Percentiles rank a stretch among this genome's conserved stretches.
Conservation (phyloP, 2,888 invertebrate genomes). For the Meiosimyza decipiens region DNA sequence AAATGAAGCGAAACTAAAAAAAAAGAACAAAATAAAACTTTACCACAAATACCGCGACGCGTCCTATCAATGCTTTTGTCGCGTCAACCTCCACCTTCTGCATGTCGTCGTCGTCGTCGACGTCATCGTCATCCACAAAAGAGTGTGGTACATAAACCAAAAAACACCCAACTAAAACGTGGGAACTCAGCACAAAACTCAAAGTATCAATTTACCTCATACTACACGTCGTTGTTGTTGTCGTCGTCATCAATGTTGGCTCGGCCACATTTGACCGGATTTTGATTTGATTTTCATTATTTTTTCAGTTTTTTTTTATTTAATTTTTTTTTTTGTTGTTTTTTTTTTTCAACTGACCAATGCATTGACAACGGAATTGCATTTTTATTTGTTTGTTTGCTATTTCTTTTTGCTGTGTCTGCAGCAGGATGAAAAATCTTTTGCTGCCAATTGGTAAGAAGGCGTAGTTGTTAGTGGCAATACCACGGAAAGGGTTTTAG, state of each 20-base stretch:
- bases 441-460: conserved; percentile 6
- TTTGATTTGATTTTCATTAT: conserved; percentile 38
- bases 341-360: background rate
- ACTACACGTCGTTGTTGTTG: conserved; percentile 29
- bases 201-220: conserved; percentile 42
- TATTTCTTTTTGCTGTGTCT: background rate
- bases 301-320: background rate
- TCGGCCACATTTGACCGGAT: conserved; percentile 31
- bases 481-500: background rate
- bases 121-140: conserved; percentile 6
- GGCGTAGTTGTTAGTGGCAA: conserved; percentile 12
- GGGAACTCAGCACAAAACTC: conserved; percentile 41
- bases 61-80: background rate
- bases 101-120: background rate
- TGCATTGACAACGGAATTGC: conserved; percentile 6
- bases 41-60: background rate
- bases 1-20: no score
- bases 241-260: conserved; percentile 18
- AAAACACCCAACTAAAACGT: conserved; percentile 32
- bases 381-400: background rate
- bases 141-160: conserved; percentile 7
- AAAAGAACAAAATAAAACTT: no score
- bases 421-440: background rate
- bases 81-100: conserved; percentile 25
- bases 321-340: background rate